Conservation (phyloP, 2,113 vertebrate species). For the Etia nguti region DNA sequence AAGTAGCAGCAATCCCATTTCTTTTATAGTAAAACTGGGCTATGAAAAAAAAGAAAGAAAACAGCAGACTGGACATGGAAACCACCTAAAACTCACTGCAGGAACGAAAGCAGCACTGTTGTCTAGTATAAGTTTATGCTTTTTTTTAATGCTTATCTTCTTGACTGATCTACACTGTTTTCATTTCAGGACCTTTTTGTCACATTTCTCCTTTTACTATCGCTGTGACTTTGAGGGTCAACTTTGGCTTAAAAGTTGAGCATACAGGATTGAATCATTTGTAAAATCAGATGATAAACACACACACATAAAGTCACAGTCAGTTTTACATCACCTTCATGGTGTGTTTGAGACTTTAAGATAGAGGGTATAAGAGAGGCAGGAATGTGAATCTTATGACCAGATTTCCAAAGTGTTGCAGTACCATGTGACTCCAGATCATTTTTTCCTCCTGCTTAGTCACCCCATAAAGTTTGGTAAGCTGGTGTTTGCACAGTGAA, state of each 20-base stretch:
- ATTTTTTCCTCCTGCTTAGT: neutral
- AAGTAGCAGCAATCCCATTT: slow-evolving; percentile 51
- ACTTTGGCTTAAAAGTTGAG: neutral
- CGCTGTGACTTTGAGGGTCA: neutral
- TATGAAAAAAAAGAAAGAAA: neutral
- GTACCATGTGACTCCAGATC: slow-evolving; percentile 55
- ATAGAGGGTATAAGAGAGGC: neutral
- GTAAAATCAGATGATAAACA: slow-evolving; percentile 9
- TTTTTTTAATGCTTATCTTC: neutral
- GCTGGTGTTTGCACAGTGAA: neutral
- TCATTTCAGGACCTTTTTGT: neutral
- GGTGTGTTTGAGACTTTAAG: neutral
- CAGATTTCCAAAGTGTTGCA: slow-evolving; percentile 20
- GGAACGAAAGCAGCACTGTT: neutral
- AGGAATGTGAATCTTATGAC: slow-evolving; percentile 57
- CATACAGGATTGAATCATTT: neutral
- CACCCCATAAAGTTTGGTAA: neutral
- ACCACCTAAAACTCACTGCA: neutral
- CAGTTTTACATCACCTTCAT: neutral
- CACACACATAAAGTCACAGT: neutral
- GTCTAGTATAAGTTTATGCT: neutral
- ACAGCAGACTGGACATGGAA: neutral
- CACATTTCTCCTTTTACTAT: neutral
- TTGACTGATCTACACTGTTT: neutral
- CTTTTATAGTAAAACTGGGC: neutral